Percentiles rank a stretch among this genome's conserved stretches.
These are phyloP conservation scores for Napeogenes sylphis DNA, from an alignment of 2,888 invertebrate genomes.

Conservation along the genomic window DNA sequence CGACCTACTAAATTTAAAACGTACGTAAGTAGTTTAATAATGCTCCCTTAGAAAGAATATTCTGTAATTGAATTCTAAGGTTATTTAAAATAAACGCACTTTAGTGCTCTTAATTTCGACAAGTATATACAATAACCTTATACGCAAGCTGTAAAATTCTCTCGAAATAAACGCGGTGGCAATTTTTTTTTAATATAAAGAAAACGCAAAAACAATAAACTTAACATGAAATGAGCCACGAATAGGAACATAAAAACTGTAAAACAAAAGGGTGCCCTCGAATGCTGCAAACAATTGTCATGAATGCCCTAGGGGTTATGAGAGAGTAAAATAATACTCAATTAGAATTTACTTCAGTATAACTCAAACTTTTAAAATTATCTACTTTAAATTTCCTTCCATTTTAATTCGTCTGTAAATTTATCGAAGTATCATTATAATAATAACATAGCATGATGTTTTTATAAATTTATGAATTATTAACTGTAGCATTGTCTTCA, in stretches of 20 bases:
- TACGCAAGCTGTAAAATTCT: not conserved
- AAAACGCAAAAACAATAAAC: slow-evolving; percentile 18
- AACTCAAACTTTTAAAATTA: not conserved
- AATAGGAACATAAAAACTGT: slow-evolving; percentile 41
- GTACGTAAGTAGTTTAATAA: too few relatives aligned
- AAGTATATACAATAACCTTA: too few relatives aligned
- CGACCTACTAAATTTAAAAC: too few relatives aligned
- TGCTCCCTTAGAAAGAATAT: too few relatives aligned
- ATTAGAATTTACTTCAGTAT: not conserved
- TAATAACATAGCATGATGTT: too few relatives aligned
- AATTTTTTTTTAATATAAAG: too few relatives aligned
- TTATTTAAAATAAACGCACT: too few relatives aligned
- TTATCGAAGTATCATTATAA: too few relatives aligned
- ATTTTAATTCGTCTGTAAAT: not conserved
- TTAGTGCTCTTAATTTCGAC: too few relatives aligned
- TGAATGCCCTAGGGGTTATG: slow-evolving; percentile 12
- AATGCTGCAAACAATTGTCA: slow-evolving; percentile 33
- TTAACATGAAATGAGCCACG: slow-evolving; percentile 19
- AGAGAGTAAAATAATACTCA: slow-evolving; percentile 8
- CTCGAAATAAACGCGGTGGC: too few relatives aligned
- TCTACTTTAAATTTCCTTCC: not conserved
- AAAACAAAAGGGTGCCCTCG: slow-evolving; percentile 47
- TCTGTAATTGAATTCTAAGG: too few relatives aligned
- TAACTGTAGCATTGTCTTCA: not conserved
- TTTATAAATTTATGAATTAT: not conserved